Percentiles rank a stretch among this genome's conserved stretches.
phyloP scores from a whole-genome alignment of 2,113 vertebrate species.

The Melierax canorus region DNA sequence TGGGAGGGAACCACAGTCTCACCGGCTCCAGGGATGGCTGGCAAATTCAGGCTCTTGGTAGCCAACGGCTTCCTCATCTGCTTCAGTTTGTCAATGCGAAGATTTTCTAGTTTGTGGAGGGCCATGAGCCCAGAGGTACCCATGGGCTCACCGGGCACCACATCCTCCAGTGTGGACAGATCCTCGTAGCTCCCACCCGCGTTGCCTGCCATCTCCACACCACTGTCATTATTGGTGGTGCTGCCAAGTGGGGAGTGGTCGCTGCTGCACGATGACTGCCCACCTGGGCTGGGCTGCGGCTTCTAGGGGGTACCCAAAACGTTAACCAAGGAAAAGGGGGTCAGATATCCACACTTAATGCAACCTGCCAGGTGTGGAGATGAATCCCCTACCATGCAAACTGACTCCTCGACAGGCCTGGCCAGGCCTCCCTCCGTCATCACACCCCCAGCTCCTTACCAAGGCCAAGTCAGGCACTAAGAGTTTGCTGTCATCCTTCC shows the following conservation, averaged over 20 bases:
- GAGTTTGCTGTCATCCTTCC: conserved; percentile 86
- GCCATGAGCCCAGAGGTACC: conserved; percentile 83
- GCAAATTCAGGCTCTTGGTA: conserved; percentile 80
- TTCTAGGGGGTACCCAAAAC: conserved; percentile 73
- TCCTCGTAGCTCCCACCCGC: conserved; percentile 91
- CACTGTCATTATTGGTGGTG: conserved; percentile 94
- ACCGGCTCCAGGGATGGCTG: conserved; percentile 82
- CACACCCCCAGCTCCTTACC: conserved; percentile 70
- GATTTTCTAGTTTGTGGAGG: conserved; percentile 89
- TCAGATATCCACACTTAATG: neutral
- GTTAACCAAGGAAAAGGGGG: neutral
- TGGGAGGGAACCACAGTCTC: neutral
- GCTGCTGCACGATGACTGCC: conserved; percentile 95
- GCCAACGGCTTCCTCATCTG: conserved; percentile 83
- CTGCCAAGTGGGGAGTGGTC: conserved; percentile 93
- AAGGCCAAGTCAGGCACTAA: conserved; percentile 82
- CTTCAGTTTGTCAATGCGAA: conserved; percentile 92
- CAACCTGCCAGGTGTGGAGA: neutral
- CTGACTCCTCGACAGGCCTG: no score
- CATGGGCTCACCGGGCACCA: conserved; percentile 62
- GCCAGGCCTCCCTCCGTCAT: neutral
- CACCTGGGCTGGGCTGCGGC: conserved; percentile 90
- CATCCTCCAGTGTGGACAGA: conserved; percentile 88
- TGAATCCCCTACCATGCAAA: neutral
- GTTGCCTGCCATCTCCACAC: conserved; percentile 94